Percentiles rank a stretch among this genome's conserved stretches.
Conservation (phyloP, 2,888 invertebrate species). For the Sinotaia quadrata region DNA sequence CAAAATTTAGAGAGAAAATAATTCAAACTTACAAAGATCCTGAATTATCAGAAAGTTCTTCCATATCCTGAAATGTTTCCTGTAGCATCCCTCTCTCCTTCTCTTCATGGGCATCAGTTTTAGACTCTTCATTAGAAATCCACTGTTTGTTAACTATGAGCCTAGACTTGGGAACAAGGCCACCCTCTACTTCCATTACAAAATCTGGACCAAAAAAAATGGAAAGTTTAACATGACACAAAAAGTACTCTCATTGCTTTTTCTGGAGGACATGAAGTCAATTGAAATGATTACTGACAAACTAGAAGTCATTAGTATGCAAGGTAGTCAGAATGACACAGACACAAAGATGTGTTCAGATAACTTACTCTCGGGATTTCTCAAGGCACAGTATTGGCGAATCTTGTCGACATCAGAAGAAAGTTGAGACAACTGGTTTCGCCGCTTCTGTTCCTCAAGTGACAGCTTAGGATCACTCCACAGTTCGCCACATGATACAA, state of each 20-base stretch:
- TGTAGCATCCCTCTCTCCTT: no score
- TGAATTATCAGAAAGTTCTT: no score
- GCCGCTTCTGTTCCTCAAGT: slow-evolving; percentile 67
- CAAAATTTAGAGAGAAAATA: no score
- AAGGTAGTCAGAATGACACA: background rate
- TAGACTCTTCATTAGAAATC: slow-evolving; percentile 44
- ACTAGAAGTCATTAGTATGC: no score
- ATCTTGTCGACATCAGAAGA: slow-evolving; percentile 69
- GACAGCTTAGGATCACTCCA: slow-evolving; percentile 70
- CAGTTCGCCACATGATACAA: slow-evolving; percentile 68
- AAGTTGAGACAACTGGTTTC: slow-evolving; percentile 67
- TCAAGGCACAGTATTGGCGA: slow-evolving; percentile 64
- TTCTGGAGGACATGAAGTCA: no score
- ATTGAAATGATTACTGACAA: no score
- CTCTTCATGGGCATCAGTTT: background rate
- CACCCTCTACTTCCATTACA: slow-evolving; percentile 65
- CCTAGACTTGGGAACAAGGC: slow-evolving; percentile 48
- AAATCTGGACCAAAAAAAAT: slow-evolving; percentile 49
- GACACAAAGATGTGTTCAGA: background rate
- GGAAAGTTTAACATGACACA: background rate
- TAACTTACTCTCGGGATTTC: slow-evolving; percentile 66
- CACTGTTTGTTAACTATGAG: slow-evolving; percentile 60
- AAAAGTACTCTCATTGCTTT: background rate
- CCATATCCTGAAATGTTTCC: no score
- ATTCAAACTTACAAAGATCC: no score